Evolutionary conservation across 2,113 vertebrate genomes (phyloP).

Genomic region (Sakesphorus luctuosus): DNA sequence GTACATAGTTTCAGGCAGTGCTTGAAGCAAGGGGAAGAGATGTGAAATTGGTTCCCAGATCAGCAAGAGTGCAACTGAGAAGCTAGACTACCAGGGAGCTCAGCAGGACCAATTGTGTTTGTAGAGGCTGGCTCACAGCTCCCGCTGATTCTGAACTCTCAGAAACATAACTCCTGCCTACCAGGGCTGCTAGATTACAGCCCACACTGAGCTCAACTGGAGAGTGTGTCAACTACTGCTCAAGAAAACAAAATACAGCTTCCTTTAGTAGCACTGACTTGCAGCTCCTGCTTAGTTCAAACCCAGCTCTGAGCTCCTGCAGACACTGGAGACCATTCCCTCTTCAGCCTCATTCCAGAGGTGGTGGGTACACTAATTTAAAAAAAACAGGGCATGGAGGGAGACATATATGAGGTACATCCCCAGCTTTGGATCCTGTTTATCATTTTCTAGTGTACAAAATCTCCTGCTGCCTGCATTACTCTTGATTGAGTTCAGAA

Average conservation of each 20-base stretch:
- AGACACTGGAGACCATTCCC: background rate
- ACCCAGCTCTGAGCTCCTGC: background rate
- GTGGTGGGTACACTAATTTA: background rate
- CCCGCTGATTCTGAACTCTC: background rate
- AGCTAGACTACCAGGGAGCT: background rate
- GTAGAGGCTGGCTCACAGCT: background rate
- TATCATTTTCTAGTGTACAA: background rate
- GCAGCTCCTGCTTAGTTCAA: background rate
- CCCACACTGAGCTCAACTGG: background rate
- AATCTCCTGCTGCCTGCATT: background rate
- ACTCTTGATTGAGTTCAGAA: background rate
- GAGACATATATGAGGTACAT: background rate
- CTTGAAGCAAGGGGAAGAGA: background rate
- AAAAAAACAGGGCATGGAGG: background rate
- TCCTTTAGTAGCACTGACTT: background rate
- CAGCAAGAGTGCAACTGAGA: background rate
- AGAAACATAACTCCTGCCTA: background rate
- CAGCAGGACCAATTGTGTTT: background rate
- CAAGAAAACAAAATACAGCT: constrained; percentile 11
- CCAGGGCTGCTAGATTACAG: background rate
- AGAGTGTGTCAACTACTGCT: background rate
- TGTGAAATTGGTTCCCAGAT: background rate
- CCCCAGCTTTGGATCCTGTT: background rate
- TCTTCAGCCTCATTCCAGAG: background rate
- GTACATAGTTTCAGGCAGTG: background rate